Conservation (phyloP, 2,113 vertebrate species). For the Caracal caracal region DNA sequence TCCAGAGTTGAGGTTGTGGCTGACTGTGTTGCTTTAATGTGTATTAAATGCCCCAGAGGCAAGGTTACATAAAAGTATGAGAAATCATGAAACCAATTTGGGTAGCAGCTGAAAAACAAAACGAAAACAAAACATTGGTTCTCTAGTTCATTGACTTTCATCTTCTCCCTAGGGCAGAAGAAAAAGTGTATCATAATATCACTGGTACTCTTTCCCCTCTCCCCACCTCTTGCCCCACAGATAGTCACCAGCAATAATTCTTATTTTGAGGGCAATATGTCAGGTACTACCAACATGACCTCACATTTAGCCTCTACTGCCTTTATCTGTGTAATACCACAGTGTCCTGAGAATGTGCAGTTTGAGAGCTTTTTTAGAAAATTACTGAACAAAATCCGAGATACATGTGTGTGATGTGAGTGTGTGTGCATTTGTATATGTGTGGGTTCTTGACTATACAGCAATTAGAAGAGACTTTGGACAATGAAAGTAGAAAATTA, state of each 20-base stretch:
- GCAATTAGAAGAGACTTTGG: background rate
- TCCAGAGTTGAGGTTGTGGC: background rate
- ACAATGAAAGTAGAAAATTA: background rate
- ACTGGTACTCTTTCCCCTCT: background rate
- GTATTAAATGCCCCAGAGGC: slow-evolving; percentile 52
- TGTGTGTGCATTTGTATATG: background rate
- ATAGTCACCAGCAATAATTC: background rate
- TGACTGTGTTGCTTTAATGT: background rate
- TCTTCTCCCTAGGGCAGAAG: slow-evolving; percentile 26
- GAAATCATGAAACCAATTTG: slow-evolving; percentile 60
- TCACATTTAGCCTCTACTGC: background rate
- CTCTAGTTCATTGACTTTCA: slow-evolving; percentile 34
- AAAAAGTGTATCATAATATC: background rate
- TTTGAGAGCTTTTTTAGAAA: background rate
- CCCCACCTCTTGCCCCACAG: background rate
- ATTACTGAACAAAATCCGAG: background rate
- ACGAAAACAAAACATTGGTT: slow-evolving; percentile 26
- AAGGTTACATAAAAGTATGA: slow-evolving; percentile 34
- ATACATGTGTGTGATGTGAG: background rate
- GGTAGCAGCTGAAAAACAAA: slow-evolving; percentile 38
- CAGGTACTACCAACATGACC: background rate
- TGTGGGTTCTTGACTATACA: background rate
- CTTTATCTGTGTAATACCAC: background rate
- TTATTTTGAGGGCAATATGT: background rate
- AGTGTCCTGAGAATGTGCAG: background rate